phyloP scores from a whole-genome alignment of 2,888 invertebrate genomes.

The Drosophila longiperda region DNA sequence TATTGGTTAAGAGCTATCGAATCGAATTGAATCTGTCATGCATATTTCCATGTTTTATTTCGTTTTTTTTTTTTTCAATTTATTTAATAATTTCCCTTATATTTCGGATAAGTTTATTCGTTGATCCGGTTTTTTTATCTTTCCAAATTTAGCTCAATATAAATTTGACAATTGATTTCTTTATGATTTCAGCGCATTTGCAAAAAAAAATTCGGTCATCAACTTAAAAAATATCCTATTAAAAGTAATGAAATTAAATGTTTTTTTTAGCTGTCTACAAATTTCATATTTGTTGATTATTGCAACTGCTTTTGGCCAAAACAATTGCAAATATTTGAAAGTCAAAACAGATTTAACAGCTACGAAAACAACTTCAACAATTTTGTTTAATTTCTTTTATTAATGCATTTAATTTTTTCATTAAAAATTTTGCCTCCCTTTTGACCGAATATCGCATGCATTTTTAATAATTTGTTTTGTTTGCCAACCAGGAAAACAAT shows the following conservation, averaged over 20 bases:
- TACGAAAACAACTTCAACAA: not conserved
- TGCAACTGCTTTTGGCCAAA: not conserved
- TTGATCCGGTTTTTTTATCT: too few relatives aligned
- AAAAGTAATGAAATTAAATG: not conserved
- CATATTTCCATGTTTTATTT: not conserved
- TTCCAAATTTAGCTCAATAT: not conserved
- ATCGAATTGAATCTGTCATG: not conserved
- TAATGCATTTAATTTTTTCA: slow-evolving; percentile 57
- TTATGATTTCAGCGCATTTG: not conserved
- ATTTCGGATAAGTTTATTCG: not conserved
- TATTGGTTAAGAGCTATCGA: not conserved
- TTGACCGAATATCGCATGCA: slow-evolving; percentile 60
- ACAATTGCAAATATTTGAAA: not conserved
- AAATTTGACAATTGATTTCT: not conserved
- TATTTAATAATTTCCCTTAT: not conserved
- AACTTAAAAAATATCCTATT: not conserved
- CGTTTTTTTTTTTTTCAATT: not conserved
- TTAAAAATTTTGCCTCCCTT: slow-evolving; percentile 61
- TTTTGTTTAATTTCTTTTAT: slow-evolving; percentile 23
- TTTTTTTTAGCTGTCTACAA: not conserved
- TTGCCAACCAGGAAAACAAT: slow-evolving; percentile 74
- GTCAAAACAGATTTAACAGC: not conserved
- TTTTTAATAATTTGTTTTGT: slow-evolving; percentile 77
- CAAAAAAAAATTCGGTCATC: not conserved
- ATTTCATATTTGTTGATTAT: not conserved